Evolutionary conservation across 1,140 invertebrate genomes (phyloP).

Genomic region (Berghia stephanieae): DNA sequence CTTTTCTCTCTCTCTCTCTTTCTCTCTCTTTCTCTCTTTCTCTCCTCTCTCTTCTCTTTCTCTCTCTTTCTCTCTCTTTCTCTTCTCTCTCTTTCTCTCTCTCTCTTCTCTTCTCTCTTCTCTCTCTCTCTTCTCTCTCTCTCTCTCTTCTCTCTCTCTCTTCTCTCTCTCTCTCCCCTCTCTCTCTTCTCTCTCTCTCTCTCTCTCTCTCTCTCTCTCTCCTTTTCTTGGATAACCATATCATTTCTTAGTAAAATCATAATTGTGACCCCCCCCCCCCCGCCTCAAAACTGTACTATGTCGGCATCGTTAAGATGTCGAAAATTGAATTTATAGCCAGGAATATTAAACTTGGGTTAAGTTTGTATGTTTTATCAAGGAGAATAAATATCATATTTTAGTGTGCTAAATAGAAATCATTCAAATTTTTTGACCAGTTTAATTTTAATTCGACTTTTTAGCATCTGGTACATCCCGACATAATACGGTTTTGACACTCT

Average conservation of each 20-base stretch:
- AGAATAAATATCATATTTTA: not conserved
- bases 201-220: conserved; percentile 10
- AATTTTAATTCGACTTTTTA: not conserved
- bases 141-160: conserved; percentile 9
- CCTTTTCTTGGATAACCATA: no score
- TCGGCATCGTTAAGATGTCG: no score
- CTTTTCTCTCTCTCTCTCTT: not conserved
- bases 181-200: conserved; percentile 20
- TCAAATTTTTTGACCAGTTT: not conserved
- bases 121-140: not conserved
- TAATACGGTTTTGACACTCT: not conserved
- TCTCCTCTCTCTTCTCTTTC: not conserved
- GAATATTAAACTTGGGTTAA: not conserved
- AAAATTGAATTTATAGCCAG: not conserved
- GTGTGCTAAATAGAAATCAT: no score
- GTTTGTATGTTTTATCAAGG: not conserved
- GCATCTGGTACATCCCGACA: not conserved
- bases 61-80: not conserved
- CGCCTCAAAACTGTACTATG: no score
- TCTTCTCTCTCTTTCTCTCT: not conserved
- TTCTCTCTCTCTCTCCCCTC: not conserved
- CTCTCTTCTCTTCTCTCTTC: conserved; percentile 1
- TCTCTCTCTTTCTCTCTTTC: not conserved
- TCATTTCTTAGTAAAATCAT: not conserved
- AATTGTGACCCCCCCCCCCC: no score